Evolutionary conservation across 2,888 invertebrate species (phyloP), one percentile per base, ranked within the genome.

Genomic region (Eupithecia abbreviata): DNA sequence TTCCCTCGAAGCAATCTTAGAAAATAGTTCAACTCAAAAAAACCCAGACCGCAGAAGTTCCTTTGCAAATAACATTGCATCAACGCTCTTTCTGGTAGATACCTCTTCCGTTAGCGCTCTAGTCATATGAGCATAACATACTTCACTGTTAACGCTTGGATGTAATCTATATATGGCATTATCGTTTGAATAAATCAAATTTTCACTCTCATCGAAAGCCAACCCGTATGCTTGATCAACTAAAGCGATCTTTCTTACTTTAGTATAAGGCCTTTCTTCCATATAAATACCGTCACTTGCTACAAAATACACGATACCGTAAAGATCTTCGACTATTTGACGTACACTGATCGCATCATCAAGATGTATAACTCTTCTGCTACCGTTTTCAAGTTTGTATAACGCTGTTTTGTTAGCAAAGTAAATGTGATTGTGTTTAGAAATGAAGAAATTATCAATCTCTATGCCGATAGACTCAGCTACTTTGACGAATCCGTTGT

Each of bases 331-430:
- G 0, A 83, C 85, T 10, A 94, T 92, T 77, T 93, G 92, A 66
- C 91, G 81, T 0, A 92, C 82, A 9, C 83, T 81, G 0, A 90
- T 81, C n/a, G 88, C 87, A 76, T 93, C 93, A 55, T 84, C 84
- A 2, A 93, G 73, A 47, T 90, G 78, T 7, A 87, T 78, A 0
- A 89, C 83, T 1, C 83, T 78, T 45, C 78, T 87, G 0, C 76
- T 81, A 0, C 80, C 75, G 12, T 81, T 87, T 45, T 90, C 90
- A 3, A 93, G 86, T 88, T 92, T 92, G 68, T 89, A 93, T 41
- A 93, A 78, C 0, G 93, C 93, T 0, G 93, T 93, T 84, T 89
- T 90, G 62, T 93, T 93, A 0, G 90, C 86, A 67, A 89, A 92
- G 71, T 93, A 94, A 43, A 93, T 84, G 55, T 91, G 90, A 3